Evolutionary conservation across 1,140 invertebrate genomes (phyloP).

Genomic region (Megalopta genalis): DNA sequence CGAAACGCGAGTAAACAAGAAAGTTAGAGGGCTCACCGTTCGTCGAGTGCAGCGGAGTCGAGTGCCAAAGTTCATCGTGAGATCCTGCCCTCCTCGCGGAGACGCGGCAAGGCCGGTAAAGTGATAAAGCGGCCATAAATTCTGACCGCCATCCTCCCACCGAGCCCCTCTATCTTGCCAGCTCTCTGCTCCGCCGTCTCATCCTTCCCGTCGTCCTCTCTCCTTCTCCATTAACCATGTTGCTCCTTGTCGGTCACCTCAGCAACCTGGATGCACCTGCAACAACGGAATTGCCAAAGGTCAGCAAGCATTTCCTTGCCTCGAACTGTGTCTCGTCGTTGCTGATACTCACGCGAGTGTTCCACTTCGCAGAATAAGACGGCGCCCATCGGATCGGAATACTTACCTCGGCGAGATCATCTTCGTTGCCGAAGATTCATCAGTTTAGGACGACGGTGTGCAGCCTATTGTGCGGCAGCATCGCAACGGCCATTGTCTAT

Average conservation of each 20-base stretch:
- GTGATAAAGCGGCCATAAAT: conserved; percentile 81
- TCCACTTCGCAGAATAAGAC: neutral
- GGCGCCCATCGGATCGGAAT: neutral
- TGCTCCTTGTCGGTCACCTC: conserved; percentile 34
- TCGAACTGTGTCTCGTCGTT: neutral
- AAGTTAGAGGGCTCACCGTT: conserved; percentile 75
- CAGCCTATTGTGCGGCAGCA: too few relatives aligned
- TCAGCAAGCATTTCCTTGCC: conserved; percentile 41
- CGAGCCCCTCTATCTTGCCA: conserved; percentile 56
- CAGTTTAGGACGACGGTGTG: too few relatives aligned
- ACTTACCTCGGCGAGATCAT: neutral
- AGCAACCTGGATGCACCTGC: conserved; percentile 67
- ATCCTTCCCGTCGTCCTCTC: conserved; percentile 51
- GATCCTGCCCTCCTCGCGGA: conserved; percentile 75
- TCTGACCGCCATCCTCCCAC: conserved; percentile 72
- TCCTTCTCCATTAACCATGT: conserved; percentile 46
- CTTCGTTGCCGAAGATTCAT: too few relatives aligned
- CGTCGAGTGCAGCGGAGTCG: conserved; percentile 73
- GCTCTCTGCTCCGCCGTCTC: conserved; percentile 45
- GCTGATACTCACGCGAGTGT: conserved; percentile 41
- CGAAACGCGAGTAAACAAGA: conserved; percentile 75
- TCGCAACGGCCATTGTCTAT: neutral
- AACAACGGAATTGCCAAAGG: conserved; percentile 67
- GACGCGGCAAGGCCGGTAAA: conserved; percentile 78
- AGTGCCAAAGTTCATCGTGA: conserved; percentile 79